Percentiles rank a stretch among this genome's conserved stretches.
These are phyloP conservation scores for Podotricha telesiphe DNA, from an alignment of 2,888 invertebrate genomes.

Conservation along the genomic window DNA sequence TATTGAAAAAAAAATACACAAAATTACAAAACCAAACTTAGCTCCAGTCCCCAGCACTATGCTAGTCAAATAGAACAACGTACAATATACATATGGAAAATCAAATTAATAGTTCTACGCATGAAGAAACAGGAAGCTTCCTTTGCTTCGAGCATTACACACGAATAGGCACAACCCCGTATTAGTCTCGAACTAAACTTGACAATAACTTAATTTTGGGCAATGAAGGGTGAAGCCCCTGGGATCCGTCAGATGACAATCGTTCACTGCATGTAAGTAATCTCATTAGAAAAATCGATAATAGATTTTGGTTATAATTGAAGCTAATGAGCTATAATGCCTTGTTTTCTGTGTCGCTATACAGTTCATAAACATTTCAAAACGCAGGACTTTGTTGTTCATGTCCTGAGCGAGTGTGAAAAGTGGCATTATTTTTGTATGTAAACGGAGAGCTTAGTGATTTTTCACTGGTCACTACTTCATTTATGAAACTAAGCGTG, in stretches of 20 bases:
- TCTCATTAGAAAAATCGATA: constrained; percentile 76
- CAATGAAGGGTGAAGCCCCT: constrained; percentile 72
- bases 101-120: constrained; percentile 5
- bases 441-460: no score
- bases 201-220: constrained; percentile 81
- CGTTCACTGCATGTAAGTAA: constrained; percentile 56
- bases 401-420: no score
- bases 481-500: no score
- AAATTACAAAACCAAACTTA: no score
- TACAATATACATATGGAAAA: neutral
- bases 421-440: no score
- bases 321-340: no score
- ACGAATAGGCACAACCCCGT: constrained; percentile 63
- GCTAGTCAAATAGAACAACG: neutral
- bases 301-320: constrained; percentile 30
- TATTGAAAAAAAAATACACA: no score
- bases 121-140: constrained; percentile 1
- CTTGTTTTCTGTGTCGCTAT: no score
- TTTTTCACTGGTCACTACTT: no score
- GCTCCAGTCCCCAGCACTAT: no score
- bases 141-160: constrained; percentile 43
- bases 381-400: no score
- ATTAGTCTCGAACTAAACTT: constrained; percentile 78
- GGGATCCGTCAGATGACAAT: constrained; percentile 65
- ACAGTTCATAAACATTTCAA: no score